Base-by-base conservation (phyloP, 2,888 invertebrate species). In the Aspidiotus destructor region DNA sequence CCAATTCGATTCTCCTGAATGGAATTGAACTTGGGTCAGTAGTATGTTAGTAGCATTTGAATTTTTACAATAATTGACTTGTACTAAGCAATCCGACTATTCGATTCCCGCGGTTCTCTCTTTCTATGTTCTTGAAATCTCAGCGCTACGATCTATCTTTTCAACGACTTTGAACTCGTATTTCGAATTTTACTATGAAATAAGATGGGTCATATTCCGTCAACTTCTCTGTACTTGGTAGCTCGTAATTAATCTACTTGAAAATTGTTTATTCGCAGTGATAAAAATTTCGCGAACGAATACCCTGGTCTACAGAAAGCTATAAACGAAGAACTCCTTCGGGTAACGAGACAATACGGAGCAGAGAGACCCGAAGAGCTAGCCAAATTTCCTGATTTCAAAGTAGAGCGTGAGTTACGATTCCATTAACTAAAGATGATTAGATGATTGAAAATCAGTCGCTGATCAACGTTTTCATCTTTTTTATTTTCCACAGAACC, bases 351-450 rank as follows among this genome's bases (percentile, higher is more conserved):
- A 74, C 86, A 86, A 73, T 94, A 80, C 75, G 86, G 87, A 58
- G 89, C 89, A 73, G 87, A 84, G 65, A 76, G 82, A 11, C 90
- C 88, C 57, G 83, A 83, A 7, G 92, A 95, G 76, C 90, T 95
- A 89, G 87, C 89, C 16, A 82, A 91, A 77, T 95, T 97, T 78
- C 96, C 96, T 11, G 77, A 84, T 13, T 88, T 95, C 77, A 87
- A 86, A 75, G 96, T 94, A 75, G 80, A 82, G 40, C 90, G 73
- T 78, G 76, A 73, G 73, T 62, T 28, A 28, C 28, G 5, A 48
- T 48, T 48, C 6, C 48, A 48, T 48, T 48, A n/a, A 48, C 3
- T 6, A 6, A 11, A 6, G 48, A 28, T 28, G 28, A 28, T 28
- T 28, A 28, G 2, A 28, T 28, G 28, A 28, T 28, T 28, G 5